Evolutionary conservation across 1,140 invertebrate species (phyloP).

Genomic region (Drosophila equinoxialis): DNA sequence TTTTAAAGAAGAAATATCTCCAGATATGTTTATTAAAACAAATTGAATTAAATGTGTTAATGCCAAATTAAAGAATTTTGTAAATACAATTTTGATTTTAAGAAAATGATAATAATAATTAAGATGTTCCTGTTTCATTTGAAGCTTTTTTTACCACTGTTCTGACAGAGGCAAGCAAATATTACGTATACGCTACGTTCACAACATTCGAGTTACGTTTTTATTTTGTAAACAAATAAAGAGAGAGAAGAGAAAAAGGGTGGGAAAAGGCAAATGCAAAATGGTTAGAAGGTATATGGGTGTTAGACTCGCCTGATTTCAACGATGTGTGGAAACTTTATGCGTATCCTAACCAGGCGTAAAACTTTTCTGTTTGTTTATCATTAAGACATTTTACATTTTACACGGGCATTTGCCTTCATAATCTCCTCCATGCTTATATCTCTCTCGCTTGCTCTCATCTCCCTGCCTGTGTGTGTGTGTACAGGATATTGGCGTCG

Average conservation of each 20-base stretch:
- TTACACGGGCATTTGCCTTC: conserved; percentile 68
- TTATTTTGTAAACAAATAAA: conserved; percentile 5
- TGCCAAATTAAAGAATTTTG: neutral
- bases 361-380: conserved; percentile 80
- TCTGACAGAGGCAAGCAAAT: conserved; percentile 28
- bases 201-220: conserved; percentile 31
- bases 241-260: neutral
- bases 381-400: conserved; percentile 80
- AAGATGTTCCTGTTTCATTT: neutral
- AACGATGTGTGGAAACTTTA: conserved; percentile 46
- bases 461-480: conserved; percentile 7
- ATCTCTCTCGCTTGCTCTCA: neutral
- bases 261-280: neutral
- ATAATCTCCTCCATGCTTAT: conserved; percentile 56
- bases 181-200: conserved; percentile 70
- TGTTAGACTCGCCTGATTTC: conserved; percentile 45
- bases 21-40: neutral
- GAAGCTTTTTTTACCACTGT: conserved; percentile 34
- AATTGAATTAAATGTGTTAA: too few relatives aligned
- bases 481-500: conserved; percentile 66
- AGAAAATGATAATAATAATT: neutral
- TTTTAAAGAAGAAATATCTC: neutral
- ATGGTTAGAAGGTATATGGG: neutral
- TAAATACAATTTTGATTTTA: neutral
- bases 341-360: conserved; percentile 64